These are phyloP conservation scores for Adelognathus sp. DNA, from an alignment of 2,888 invertebrate genomes.

Conservation along the genomic window DNA sequence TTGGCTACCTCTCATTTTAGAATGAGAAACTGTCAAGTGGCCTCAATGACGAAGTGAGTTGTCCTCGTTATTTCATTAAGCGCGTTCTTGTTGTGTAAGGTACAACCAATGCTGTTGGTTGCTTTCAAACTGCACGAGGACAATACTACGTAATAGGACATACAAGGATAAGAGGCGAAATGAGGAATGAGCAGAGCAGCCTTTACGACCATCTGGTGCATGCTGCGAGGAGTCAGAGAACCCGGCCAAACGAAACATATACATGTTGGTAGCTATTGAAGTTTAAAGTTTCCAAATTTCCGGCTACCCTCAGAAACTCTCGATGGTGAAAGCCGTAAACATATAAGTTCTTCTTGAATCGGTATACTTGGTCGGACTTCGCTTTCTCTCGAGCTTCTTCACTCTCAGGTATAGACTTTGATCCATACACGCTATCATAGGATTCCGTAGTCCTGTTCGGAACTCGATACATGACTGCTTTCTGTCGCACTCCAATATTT, in stretches of 20 bases:
- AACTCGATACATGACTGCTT: background rate
- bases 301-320: conserved; percentile 61
- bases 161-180: conserved; percentile 16
- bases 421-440: background rate
- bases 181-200: background rate
- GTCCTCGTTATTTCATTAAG: background rate
- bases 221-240: background rate
- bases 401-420: background rate
- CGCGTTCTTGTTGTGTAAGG: background rate
- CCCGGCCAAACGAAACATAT: background rate
- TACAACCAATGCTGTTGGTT: background rate
- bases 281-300: conserved; percentile 77
- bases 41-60: background rate
- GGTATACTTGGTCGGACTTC: conserved; percentile 54
- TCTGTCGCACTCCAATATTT: background rate
- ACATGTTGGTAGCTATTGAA: conserved; percentile 48
- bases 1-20: conserved; percentile 11
- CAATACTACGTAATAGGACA: background rate
- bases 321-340: conserved; percentile 1
- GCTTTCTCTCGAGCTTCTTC: background rate
- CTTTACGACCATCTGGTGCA: conserved; percentile 2
- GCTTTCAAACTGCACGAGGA: conserved; percentile 2
- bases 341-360: conserved; percentile 68
- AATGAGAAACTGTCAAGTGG: conserved; percentile 28
- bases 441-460: background rate